Percentiles rank a stretch among this genome's conserved stretches.
These are phyloP conservation scores for Panthera uncia DNA, from an alignment of 2,113 vertebrate genomes.

Conservation along the genomic window DNA sequence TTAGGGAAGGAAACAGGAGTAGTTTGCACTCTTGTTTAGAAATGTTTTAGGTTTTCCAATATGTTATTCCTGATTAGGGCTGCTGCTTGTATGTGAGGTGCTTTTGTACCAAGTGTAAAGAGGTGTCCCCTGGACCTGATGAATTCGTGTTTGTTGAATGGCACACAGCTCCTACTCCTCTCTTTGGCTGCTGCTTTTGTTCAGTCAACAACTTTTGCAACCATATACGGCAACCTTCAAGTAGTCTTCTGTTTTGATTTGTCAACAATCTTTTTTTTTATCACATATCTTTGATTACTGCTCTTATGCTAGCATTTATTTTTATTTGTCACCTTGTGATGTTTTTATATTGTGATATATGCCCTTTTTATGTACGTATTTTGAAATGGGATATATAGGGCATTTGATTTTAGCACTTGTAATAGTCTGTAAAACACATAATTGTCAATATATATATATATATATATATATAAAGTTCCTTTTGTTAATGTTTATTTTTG, in stretches of 20 bases:
- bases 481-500: too few relatives aligned
- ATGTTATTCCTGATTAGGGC: not conserved
- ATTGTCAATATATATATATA: not conserved
- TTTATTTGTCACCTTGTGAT: not conserved
- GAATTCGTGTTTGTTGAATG: not conserved
- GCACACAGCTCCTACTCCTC: not conserved
- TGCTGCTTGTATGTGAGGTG: not conserved
- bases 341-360: not conserved
- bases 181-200: not conserved
- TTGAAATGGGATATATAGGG: not conserved
- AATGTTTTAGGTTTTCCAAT: not conserved
- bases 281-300: not conserved
- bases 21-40: not conserved
- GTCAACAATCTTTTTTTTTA: not conserved
- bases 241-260: not conserved
- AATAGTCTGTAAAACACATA: not conserved
- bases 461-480: not conserved
- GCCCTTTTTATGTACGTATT: not conserved
- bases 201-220: not conserved
- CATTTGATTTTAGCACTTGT: conserved; percentile 17
- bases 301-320: not conserved
- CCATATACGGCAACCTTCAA: not conserved
- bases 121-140: not conserved
- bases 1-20: not conserved
- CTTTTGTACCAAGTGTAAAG: not conserved